Percentiles rank a stretch among this genome's conserved stretches.
phyloP scores from a whole-genome alignment of 2,888 invertebrate genomes.

The Drosophila austrosaltans region DNA sequence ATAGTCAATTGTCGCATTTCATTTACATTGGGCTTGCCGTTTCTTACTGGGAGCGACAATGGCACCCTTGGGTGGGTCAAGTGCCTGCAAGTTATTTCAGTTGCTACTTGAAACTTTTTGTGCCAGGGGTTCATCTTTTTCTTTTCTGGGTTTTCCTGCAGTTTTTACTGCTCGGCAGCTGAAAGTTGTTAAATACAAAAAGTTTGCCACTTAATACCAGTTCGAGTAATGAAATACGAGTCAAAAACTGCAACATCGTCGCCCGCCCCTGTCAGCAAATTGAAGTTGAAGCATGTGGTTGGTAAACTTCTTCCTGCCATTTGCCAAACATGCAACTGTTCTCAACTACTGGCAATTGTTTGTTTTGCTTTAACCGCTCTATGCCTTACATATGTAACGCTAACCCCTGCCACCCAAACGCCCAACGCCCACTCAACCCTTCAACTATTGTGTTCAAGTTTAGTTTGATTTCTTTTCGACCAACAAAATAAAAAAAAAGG shows the following conservation, averaged over 20 bases:
- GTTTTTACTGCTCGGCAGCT: slow-evolving; percentile 69
- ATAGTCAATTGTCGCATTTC: slow-evolving; percentile 52
- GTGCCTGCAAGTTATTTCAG: slow-evolving; percentile 64
- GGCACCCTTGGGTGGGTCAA: slow-evolving; percentile 58
- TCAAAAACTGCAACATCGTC: slow-evolving; percentile 38
- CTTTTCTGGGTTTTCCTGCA: slow-evolving; percentile 4
- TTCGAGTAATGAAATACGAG: slow-evolving; percentile 78
- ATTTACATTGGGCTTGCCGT: slow-evolving; percentile 40
- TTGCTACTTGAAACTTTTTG: slow-evolving; percentile 53
- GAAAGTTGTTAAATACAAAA: slow-evolving; percentile 78
- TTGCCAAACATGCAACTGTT: slow-evolving; percentile 65
- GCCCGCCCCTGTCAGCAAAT: slow-evolving; percentile 52
- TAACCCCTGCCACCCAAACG: slow-evolving; percentile 7
- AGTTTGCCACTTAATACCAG: slow-evolving; percentile 77
- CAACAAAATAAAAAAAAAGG: slow-evolving; percentile 28
- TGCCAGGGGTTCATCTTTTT: slow-evolving; percentile 53
- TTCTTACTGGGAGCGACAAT: slow-evolving; percentile 7
- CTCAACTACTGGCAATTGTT: slow-evolving; percentile 58
- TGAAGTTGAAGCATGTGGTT: slow-evolving; percentile 74
- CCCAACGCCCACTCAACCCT: not conserved
- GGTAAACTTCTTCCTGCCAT: slow-evolving; percentile 60
- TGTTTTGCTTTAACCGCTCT: slow-evolving; percentile 60
- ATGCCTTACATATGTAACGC: slow-evolving; percentile 63
- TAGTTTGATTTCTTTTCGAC: slow-evolving; percentile 63
- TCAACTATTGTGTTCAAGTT: slow-evolving; percentile 44